Evolutionary conservation across 2,113 vertebrate genomes (phyloP).

Genomic region (Lathamus discolor): DNA sequence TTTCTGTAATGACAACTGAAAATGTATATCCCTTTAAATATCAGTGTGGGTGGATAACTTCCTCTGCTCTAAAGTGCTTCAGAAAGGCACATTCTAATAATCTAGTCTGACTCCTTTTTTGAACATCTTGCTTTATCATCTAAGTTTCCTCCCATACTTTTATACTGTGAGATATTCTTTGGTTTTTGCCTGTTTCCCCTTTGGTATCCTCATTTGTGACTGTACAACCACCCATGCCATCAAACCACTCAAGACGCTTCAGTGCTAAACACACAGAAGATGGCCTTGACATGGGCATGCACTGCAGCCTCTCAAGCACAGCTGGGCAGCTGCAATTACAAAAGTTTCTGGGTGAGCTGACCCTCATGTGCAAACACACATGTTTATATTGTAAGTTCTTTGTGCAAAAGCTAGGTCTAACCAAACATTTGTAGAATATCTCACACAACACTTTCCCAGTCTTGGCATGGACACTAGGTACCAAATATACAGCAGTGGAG

Average conservation of each 20-base stretch:
- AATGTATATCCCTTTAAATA: background rate
- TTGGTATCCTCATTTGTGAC: background rate
- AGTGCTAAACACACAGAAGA: background rate
- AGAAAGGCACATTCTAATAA: background rate
- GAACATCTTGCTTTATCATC: background rate
- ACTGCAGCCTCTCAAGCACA: background rate
- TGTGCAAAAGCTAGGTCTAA: background rate
- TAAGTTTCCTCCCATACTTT: background rate
- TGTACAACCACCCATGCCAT: background rate
- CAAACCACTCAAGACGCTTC: background rate
- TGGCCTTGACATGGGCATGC: background rate
- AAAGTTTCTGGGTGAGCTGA: background rate
- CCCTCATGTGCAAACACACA: conserved; percentile 17
- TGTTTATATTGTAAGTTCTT: conserved; percentile 56
- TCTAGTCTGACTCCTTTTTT: background rate
- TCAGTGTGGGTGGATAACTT: background rate
- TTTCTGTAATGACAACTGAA: background rate
- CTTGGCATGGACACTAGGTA: background rate
- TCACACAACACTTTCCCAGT: background rate
- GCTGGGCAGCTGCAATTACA: conserved; percentile 35
- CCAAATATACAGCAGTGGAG: background rate
- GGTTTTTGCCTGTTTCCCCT: background rate
- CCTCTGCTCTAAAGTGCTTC: background rate
- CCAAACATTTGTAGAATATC: background rate
- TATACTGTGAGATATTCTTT: background rate